phyloP scores from a whole-genome alignment of 64 coral and sea anemone genomes.

The Porites australiensis region DNA sequence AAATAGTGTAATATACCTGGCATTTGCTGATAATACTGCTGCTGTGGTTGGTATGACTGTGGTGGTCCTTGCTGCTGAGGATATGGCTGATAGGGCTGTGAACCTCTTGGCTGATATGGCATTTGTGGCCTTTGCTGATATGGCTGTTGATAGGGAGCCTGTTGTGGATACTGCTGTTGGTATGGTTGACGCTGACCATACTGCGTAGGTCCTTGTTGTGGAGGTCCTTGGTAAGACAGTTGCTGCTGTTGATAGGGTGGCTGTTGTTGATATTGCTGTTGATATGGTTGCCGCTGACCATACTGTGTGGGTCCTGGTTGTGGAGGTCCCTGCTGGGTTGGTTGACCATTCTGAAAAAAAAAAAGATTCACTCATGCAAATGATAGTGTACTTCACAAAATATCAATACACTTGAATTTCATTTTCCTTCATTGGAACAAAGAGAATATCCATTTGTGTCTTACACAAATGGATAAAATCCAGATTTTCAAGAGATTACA shows the following conservation, averaged over 20 bases:
- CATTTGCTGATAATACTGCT: conserved; percentile 20
- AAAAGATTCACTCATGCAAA: neutral
- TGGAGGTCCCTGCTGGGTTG: conserved; percentile 3
- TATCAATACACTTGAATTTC: too few relatives aligned
- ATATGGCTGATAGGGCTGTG: conserved; percentile 36
- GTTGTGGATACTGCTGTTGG: neutral
- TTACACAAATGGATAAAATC: too few relatives aligned
- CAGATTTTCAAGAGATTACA: too few relatives aligned
- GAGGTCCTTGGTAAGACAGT: conserved; percentile 10
- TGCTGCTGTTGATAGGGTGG: neutral
- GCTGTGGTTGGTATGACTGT: neutral
- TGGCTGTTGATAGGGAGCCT: neutral
- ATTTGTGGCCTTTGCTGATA: neutral
- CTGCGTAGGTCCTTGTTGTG: neutral
- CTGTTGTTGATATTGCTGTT: conserved; percentile 42
- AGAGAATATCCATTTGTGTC: too few relatives aligned
- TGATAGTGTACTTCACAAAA: too few relatives aligned
- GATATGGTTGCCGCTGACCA: conserved; percentile 41
- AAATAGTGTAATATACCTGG: neutral
- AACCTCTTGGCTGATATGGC: conserved; percentile 13
- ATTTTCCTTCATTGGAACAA: too few relatives aligned
- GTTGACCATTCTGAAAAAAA: conserved; percentile 30
- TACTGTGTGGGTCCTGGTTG: conserved; percentile 31
- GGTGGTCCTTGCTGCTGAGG: neutral
- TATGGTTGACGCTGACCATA: conserved; percentile 10